phyloP scores from a whole-genome alignment of 2,888 invertebrate genomes.

The Meteorus cinctellus region DNA sequence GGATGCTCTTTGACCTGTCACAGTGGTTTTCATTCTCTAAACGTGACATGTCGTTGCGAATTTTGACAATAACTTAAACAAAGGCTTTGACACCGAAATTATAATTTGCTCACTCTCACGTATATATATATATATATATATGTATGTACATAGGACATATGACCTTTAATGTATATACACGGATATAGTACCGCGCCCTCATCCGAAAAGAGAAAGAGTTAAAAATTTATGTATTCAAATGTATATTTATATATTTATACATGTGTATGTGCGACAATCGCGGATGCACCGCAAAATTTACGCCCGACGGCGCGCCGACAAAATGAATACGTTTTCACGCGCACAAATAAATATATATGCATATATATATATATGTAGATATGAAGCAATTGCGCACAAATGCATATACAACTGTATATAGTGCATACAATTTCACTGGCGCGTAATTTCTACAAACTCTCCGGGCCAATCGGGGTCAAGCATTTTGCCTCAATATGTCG shows the following conservation, averaged over 20 bases:
- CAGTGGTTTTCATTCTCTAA: neutral
- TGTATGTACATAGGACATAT: too few relatives aligned
- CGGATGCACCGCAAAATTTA: conserved; percentile 37
- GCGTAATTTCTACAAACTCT: conserved; percentile 43
- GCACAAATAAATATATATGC: neutral
- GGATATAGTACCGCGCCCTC: conserved; percentile 31
- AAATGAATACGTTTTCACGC: conserved; percentile 40
- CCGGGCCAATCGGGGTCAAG: conserved; percentile 46
- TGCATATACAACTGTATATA: conserved; percentile 33
- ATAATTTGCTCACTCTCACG: conserved; percentile 17
- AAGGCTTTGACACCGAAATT: conserved; percentile 44
- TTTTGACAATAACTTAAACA: conserved; percentile 26
- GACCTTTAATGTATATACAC: neutral
- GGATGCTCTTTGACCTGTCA: too few relatives aligned
- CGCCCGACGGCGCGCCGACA: conserved; percentile 24
- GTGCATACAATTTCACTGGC: conserved; percentile 24
- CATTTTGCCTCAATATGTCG: conserved; percentile 29
- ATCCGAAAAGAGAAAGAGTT: conserved; percentile 34
- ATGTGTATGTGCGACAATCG: conserved; percentile 14
- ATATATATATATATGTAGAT: neutral
- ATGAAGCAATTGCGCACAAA: conserved; percentile 11
- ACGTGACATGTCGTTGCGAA: neutral
- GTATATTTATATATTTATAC: conserved; percentile 9
- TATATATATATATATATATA: too few relatives aligned
- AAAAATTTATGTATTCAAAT: conserved; percentile 8